A percentile compares a stretch with the other conserved stretches of the same genome.
phyloP scores from a whole-genome alignment of 2,113 vertebrate genomes.

The Atlantisia rogersi region DNA sequence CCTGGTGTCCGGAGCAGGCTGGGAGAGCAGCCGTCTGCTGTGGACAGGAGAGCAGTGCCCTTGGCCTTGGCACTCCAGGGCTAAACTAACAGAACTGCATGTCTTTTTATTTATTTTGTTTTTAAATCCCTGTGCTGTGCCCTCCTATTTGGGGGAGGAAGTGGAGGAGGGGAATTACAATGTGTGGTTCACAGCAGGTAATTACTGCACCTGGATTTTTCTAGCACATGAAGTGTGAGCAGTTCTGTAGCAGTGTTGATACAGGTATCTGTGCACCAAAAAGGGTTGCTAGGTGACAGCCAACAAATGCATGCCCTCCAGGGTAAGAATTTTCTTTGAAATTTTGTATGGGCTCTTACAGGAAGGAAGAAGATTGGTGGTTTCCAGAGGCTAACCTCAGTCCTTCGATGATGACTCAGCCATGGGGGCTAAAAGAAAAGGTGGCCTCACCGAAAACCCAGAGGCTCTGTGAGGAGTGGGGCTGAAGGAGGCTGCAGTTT shows the following conservation, averaged over 20 bases:
- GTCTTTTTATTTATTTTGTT: background rate
- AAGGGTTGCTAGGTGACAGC: background rate
- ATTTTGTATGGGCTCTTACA: background rate
- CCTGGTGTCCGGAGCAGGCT: background rate
- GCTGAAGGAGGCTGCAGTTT: background rate
- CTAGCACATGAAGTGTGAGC: background rate
- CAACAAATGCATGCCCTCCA: background rate
- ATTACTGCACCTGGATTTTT: background rate
- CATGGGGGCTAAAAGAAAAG: background rate
- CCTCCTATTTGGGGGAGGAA: background rate
- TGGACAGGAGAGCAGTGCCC: background rate
- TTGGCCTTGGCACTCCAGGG: background rate
- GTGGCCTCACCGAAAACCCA: background rate
- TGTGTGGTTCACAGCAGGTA: background rate
- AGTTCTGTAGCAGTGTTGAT: background rate
- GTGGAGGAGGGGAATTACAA: background rate
- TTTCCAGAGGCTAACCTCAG: conserved; percentile 12
- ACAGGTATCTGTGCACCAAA: background rate
- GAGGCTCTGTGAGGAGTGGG: background rate
- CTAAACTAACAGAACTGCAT: background rate
- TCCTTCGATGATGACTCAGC: background rate
- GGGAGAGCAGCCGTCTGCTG: background rate
- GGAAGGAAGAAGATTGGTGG: background rate
- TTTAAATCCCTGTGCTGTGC: background rate
- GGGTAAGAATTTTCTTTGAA: background rate